Evolutionary conservation across 2,888 invertebrate genomes (phyloP), one percentile per base, ranked within the genome.

Genomic region (Drosophila anceps): DNA sequence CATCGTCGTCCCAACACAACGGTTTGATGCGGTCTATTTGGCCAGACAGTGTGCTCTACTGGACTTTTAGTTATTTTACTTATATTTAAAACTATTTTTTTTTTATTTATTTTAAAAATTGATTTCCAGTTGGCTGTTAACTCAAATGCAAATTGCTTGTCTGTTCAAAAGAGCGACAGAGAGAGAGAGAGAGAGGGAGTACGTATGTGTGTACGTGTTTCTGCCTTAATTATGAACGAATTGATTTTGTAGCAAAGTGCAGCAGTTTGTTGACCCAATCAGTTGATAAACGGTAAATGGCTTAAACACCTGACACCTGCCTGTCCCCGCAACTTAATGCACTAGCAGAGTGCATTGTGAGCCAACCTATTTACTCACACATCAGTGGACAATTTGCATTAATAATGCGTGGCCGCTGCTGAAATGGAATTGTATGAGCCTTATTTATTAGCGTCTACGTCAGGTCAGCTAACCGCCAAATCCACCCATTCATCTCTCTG

Each of bases 191-290:
- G 41, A 18, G 41, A 29, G 10, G 2, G 15, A 0, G 15, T 1
- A 7, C 8, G 12, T 15, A 13, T 54, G 63, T 27, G 57, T 55
- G 35, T 35, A 33, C 41, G 46, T 61, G 57, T 46, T 62, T 44
- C 64, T 64, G 68, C 64, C 72, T 76, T 79, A 81, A 79, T 84
- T 84, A 82, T 76, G 64, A 62, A 72, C 69, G 68, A 66, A 68
- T 79, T 70, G 71, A 76, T 79, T 72, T 65, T 60, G 35, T 35
- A 50, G 65, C 67, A 68, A 67, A 65, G 61, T 71, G 37, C 54
- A 35, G 75, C 60, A 82, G 80, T 77, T 79, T 75, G 72, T 74
- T 81, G 79, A 84, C 85, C 82, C 80, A 87, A 87, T 78, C 87
- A 87, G 57, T 75, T 63, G 73, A 64, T 70, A 78, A 71, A 69